Base-by-base conservation (phyloP, 1,140 invertebrate genomes). In the Oncopodura yosiiana region DNA sequence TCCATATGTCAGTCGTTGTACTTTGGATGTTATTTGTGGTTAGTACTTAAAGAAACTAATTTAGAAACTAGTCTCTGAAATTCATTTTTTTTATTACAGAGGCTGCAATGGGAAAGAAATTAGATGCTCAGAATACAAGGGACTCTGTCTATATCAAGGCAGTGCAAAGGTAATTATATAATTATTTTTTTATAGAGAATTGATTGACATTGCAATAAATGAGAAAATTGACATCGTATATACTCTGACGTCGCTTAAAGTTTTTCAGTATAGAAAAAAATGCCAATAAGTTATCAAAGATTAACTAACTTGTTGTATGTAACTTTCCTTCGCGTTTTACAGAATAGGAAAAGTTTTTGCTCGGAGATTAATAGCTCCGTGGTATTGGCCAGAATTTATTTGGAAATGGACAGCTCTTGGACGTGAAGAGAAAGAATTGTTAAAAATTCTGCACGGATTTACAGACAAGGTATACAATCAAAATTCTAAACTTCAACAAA, bases 81-180 rank as follows among this genome's bases (percentile, higher is more conserved):
- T 49, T 52, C 46, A 30, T 23, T 27, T 19, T 50, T 19, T 43
- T 50, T 23, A 45, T 29, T 49, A 5, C n/a, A 34, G 77, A 82
- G 65, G 78, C 77, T 34, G 78, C 79, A n/a, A 82, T 81, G 81
- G 79, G 79, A 4, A 67, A 67, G 39, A 69, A 70, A 58, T 70
- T 82, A 9, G 69, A 75, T 66, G 76, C 77, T 2, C 79, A 81
- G 62, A 60, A 60, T 16, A 68, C 76, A 46, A 61, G 61, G 14
- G 68, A 77, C 34, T 76, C 75, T 9, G 70, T 75, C 23, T 81
- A 81, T 66, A 74, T 79, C 1, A 60, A 66, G 32, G 74, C 78
- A 8, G 68, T 81, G 6, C 69, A 70, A 46, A 65, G 64, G 69
- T 71, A 53, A 14, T 36, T 14, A 26, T 44, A 34, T 49, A 38